These are phyloP conservation scores for Phorcus lineatus DNA, from an alignment of 2,888 invertebrate genomes.

Conservation along the genomic window DNA sequence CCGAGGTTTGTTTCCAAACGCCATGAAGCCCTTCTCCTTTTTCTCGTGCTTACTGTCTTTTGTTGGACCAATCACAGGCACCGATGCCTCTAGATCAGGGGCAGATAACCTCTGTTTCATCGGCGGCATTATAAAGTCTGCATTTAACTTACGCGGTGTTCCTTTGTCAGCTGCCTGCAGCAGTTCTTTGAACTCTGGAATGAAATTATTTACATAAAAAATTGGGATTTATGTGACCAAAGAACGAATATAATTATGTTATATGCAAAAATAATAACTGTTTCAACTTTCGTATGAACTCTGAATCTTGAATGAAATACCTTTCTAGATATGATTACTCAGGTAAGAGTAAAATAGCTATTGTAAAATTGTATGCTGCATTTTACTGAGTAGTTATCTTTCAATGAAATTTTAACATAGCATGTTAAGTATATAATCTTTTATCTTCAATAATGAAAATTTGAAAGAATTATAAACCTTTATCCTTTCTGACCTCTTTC, in stretches of 20 bases:
- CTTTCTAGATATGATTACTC: background rate
- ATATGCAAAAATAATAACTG: no score
- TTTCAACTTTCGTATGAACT: no score
- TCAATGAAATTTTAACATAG: background rate
- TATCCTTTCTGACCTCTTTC: background rate
- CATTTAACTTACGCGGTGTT: conserved; percentile 82
- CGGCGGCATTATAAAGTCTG: conserved; percentile 83
- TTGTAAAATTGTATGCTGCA: background rate
- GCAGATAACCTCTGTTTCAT: conserved; percentile 85
- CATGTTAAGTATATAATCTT: no score
- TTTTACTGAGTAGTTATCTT: no score
- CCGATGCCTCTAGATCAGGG: conserved; percentile 81
- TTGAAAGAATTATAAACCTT: background rate
- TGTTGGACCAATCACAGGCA: conserved; percentile 36
- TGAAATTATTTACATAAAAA: conserved; percentile 28
- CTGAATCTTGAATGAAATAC: no score
- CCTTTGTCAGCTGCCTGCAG: conserved; percentile 87
- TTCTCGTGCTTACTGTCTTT: conserved; percentile 76
- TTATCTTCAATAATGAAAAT: background rate
- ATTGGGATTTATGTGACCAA: no score
- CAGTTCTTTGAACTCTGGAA: conserved; percentile 82
- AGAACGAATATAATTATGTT: no score
- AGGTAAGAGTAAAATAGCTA: background rate
- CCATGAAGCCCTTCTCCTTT: conserved; percentile 84
- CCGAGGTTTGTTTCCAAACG: conserved; percentile 88